Percentiles rank a stretch among this genome's conserved stretches.
Evolutionary conservation across 1,140 invertebrate species (phyloP).

Genomic region (Drosophila malerkotliana): DNA sequence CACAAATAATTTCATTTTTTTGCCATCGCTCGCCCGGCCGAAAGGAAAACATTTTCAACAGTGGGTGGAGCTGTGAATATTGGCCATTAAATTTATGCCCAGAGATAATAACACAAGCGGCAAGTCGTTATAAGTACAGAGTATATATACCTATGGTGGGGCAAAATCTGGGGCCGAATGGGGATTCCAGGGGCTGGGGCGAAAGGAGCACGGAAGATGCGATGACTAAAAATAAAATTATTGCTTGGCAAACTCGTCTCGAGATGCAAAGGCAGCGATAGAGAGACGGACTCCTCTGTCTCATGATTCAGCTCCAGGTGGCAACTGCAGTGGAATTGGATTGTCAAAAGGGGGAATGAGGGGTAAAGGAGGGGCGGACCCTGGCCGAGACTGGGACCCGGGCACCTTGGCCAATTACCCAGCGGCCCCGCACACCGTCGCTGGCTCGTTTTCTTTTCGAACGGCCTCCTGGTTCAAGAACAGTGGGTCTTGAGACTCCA

Average conservation of each 20-base stretch:
- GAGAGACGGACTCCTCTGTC: conserved; percentile 28
- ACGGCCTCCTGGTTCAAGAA: conserved; percentile 7
- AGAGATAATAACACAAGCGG: conserved; percentile 80
- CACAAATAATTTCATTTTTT: conserved; percentile 73
- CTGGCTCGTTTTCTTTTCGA: not conserved
- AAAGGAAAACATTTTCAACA: conserved; percentile 72
- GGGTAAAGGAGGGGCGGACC: conserved; percentile 1
- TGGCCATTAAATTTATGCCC: conserved; percentile 81
- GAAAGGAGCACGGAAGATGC: conserved; percentile 37
- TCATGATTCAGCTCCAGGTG: conserved; percentile 34
- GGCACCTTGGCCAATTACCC: conserved; percentile 56
- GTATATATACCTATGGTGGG: not conserved
- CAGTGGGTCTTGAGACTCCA: conserved; percentile 1
- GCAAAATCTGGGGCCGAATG: conserved; percentile 4
- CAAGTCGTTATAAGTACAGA: conserved; percentile 75
- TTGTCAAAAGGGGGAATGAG: not conserved
- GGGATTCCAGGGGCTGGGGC: conserved; percentile 10
- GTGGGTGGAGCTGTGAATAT: conserved; percentile 82
- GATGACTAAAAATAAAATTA: conserved; percentile 80
- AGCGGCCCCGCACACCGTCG: conserved; percentile 16
- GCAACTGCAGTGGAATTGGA: conserved; percentile 34
- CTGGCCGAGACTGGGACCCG: conserved; percentile 33
- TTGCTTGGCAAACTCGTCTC: conserved; percentile 76
- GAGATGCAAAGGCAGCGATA: conserved; percentile 72
- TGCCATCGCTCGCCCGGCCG: not conserved